phyloP scores from a whole-genome alignment of 1,140 invertebrate genomes.

The Drosophila lini region DNA sequence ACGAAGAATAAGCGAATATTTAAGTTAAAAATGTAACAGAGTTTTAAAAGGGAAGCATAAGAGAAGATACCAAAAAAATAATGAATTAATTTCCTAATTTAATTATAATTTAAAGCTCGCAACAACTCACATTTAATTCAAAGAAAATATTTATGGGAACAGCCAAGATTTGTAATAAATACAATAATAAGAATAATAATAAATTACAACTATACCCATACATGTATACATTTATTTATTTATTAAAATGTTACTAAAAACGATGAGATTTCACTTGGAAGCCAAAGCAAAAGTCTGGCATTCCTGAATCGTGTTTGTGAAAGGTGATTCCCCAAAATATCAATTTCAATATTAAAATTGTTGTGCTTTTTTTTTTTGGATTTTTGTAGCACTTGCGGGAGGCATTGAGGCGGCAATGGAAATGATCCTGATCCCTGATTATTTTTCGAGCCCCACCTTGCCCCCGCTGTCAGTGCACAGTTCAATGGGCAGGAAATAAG shows the following conservation, averaged over 20 bases:
- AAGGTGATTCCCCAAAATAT: conserved; percentile 70
- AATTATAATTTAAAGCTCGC: too few species aligned
- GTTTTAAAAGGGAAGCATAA: background rate
- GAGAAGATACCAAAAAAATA: too few species aligned
- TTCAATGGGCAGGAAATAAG: conserved; percentile 69
- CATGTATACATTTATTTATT: background rate
- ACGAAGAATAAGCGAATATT: conserved; percentile 19
- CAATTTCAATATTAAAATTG: conserved; percentile 73
- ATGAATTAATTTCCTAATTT: too few species aligned
- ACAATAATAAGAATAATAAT: background rate
- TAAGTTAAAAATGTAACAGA: conserved; percentile 3
- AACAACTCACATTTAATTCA: too few species aligned
- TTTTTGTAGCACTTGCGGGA: conserved; percentile 38
- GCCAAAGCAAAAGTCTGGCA: conserved; percentile 58
- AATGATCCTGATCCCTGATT: conserved; percentile 27
- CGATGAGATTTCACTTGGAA: conserved; percentile 40
- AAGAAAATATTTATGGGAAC: too few species aligned
- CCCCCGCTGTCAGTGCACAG: conserved; percentile 63
- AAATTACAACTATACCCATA: too few species aligned
- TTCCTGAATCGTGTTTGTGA: conserved; percentile 35
- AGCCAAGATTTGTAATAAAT: background rate
- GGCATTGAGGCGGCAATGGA: conserved; percentile 41
- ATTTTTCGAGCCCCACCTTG: conserved; percentile 10
- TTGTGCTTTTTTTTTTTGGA: background rate
- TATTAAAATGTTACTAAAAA: background rate